These are phyloP conservation scores for Pentalonia nigronervosa DNA, from an alignment of 1,140 invertebrate genomes.

Conservation along the genomic window DNA sequence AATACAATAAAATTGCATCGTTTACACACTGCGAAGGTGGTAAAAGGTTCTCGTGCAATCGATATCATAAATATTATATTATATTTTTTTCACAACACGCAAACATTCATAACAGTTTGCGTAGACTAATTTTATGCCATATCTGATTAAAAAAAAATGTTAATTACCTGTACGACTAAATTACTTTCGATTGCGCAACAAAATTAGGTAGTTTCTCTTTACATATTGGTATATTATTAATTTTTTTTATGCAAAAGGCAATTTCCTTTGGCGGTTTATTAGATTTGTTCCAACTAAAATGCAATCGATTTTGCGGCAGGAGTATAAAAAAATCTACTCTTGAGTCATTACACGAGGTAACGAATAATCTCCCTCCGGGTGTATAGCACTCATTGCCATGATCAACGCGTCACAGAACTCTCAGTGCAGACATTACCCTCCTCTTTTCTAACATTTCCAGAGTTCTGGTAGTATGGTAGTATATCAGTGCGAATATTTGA, in stretches of 20 bases:
- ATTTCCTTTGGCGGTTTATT: conserved; percentile 38
- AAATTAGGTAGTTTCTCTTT: neutral
- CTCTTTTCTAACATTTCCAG: conserved; percentile 2
- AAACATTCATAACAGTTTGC: neutral
- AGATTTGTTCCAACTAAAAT: conserved; percentile 23
- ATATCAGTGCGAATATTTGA: neutral
- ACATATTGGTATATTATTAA: neutral
- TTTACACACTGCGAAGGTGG: conserved; percentile 43
- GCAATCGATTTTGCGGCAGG: neutral
- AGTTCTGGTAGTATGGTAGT: neutral
- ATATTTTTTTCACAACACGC: conserved; percentile 41
- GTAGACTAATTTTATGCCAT: conserved; percentile 31
- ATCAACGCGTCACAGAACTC: conserved; percentile 16
- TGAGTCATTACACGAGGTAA: conserved; percentile 22
- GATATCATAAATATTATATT: conserved; percentile 17
- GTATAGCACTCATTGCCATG: neutral
- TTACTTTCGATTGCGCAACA: conserved; percentile 9
- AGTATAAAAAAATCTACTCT: neutral
- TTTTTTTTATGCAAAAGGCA: neutral
- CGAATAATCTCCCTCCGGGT: conserved; percentile 32
- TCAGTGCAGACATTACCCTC: neutral
- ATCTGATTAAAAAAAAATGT: conserved; percentile 46
- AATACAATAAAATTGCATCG: conserved; percentile 51
- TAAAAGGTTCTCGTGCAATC: conserved; percentile 35
- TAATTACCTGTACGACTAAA: conserved; percentile 47